These are phyloP conservation scores for Salminus brasiliensis DNA, from an alignment of 2,113 vertebrate genomes.

Conservation along the genomic window DNA sequence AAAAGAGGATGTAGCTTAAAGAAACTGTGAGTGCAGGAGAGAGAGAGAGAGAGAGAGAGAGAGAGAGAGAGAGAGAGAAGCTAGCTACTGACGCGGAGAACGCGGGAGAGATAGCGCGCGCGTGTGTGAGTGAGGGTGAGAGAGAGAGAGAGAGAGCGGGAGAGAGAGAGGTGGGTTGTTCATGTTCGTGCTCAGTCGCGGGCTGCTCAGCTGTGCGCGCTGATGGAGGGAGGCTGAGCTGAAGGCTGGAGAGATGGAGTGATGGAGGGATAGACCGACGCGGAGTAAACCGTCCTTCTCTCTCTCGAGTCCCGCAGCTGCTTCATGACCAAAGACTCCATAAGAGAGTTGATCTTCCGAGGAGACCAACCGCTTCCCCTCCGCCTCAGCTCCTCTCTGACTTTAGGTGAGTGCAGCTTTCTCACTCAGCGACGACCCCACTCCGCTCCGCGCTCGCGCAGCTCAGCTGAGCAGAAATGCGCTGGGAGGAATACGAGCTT, in stretches of 20 bases:
- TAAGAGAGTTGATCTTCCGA: neutral
- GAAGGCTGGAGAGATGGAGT: conserved; percentile 1
- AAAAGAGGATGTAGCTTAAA: neutral
- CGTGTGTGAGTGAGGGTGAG: neutral
- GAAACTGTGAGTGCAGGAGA: neutral
- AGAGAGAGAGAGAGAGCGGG: conserved; percentile 1
- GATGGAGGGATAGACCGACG: conserved; percentile 4
- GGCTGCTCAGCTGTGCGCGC: neutral
- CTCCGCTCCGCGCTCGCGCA: no score
- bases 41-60: neutral
- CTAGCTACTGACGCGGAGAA: no score
- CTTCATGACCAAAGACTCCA: conserved; percentile 14
- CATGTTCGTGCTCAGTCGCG: neutral
- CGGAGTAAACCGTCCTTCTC: neutral
- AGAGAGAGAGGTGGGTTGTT: neutral
- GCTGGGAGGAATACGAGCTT: no score
- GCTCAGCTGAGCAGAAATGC: no score
- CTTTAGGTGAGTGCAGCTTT: conserved; percentile 19
- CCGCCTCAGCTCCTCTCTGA: neutral
- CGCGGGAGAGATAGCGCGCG: no score
- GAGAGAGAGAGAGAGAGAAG: neutral
- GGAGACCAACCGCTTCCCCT: neutral
- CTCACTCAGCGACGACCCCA: no score
- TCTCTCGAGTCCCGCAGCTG: neutral
- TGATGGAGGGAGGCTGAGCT: conserved; percentile 15